Evolutionary conservation across 2,113 vertebrate genomes (phyloP).

Genomic region (Clarias magur): DNA sequence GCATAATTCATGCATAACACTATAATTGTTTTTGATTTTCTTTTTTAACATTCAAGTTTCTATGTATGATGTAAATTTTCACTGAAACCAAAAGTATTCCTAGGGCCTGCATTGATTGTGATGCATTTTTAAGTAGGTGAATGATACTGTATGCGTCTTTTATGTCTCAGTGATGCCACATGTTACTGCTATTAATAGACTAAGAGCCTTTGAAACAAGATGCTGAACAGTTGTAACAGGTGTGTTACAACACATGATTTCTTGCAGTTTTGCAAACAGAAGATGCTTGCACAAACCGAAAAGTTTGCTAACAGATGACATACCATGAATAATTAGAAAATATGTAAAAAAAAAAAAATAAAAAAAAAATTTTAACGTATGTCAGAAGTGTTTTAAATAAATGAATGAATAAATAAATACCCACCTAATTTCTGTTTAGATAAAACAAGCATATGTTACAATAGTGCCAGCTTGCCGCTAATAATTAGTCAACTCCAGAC

Average conservation of each 20-base stretch:
- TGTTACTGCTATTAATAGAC: neutral
- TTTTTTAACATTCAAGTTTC: neutral
- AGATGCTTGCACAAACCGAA: neutral
- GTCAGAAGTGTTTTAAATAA: no score
- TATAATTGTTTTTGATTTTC: neutral
- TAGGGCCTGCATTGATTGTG: neutral
- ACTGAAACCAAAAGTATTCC: neutral
- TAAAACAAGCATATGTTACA: neutral
- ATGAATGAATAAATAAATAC: no score
- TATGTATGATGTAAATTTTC: neutral
- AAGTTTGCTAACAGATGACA: neutral
- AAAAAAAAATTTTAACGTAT: no score
- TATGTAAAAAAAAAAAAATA: neutral
- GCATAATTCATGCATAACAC: neutral
- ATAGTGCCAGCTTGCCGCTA: neutral
- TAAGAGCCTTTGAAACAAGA: neutral
- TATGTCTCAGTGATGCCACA: neutral
- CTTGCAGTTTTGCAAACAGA: neutral
- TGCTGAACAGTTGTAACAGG: neutral
- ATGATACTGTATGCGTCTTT: neutral
- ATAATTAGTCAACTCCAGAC: neutral
- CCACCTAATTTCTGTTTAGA: neutral
- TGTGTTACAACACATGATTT: neutral
- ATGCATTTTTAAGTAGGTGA: neutral
- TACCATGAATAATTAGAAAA: neutral